These are phyloP conservation scores for Cryptoprocta ferox DNA, from an alignment of 2,797 vertebrate genomes.

Conservation along the genomic window DNA sequence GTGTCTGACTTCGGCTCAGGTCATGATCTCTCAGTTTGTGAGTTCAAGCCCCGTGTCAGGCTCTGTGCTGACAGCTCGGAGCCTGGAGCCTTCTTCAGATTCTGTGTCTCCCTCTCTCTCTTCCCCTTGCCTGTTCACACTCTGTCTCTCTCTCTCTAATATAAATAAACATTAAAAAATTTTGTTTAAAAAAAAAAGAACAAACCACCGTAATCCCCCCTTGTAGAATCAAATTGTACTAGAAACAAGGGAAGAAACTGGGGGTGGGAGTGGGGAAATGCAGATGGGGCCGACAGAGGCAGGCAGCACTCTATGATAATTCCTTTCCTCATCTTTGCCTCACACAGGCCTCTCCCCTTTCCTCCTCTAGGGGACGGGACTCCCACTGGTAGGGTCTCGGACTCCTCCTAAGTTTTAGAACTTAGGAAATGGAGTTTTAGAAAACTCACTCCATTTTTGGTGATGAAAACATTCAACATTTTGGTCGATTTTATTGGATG, in stretches of 20 bases:
- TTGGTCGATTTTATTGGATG: not conserved
- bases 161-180: no score
- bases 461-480: not conserved
- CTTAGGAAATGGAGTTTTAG: no score
- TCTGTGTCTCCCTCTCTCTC: no score
- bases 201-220: no score
- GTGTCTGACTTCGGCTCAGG: no score
- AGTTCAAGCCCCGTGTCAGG: no score
- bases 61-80: no score
- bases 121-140: no score
- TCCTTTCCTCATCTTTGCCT: not conserved
- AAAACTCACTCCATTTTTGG: not conserved
- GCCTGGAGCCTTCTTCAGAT: no score
- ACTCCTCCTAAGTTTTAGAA: not conserved
- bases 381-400: not conserved
- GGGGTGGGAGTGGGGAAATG: accelerated
- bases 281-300: accelerated
- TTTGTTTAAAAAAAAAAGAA: not conserved
- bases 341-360: not conserved
- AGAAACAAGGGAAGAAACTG: not conserved
- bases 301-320: not conserved
- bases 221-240: not conserved
- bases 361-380: not conserved
- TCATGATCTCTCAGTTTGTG: no score
- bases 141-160: no score